A percentile compares a stretch with the other conserved stretches of the same genome.
Evolutionary conservation across 2,888 invertebrate species (phyloP).

Genomic region (Malthinus flaveolus): DNA sequence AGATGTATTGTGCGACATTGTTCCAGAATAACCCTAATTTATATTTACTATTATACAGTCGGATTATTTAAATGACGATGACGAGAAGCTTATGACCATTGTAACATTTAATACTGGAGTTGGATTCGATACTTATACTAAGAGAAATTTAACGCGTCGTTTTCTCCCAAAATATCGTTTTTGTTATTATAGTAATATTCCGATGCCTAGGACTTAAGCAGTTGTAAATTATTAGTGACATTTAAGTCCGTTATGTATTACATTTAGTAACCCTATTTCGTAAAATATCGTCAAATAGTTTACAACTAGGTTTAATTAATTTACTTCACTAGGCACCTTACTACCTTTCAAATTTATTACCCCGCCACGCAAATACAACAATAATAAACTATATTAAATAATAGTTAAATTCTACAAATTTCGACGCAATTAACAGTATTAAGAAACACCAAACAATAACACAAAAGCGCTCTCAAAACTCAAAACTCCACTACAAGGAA

Average conservation of each 20-base stretch:
- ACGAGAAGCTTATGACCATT: conserved; percentile 25
- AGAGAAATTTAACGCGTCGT: conserved; percentile 24
- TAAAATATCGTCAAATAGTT: conserved; percentile 8
- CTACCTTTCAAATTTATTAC: conserved; percentile 1
- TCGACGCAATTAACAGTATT: too few species aligned
- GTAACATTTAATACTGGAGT: conserved; percentile 19
- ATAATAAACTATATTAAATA: background rate
- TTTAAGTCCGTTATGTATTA: conserved; percentile 8
- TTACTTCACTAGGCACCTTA: conserved; percentile 2
- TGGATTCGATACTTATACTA: conserved; percentile 17
- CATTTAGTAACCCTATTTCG: conserved; percentile 6
- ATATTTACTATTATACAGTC: conserved; percentile 20
- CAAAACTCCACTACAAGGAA: too few species aligned
- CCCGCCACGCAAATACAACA: background rate
- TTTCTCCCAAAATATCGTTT: conserved; percentile 22
- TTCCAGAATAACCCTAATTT: conserved; percentile 21
- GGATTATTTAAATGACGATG: conserved; percentile 27
- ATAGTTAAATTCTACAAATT: too few species aligned
- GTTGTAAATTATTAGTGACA: conserved; percentile 7
- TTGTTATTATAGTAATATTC: conserved; percentile 8
- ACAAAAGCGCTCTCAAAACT: too few species aligned
- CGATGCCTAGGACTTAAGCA: conserved; percentile 6
- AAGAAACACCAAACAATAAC: too few species aligned
- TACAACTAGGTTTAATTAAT: conserved; percentile 6
- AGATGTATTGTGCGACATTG: conserved; percentile 19